Conservation (phyloP, 2,797 vertebrate species). For the Xenopus petersii region DNA sequence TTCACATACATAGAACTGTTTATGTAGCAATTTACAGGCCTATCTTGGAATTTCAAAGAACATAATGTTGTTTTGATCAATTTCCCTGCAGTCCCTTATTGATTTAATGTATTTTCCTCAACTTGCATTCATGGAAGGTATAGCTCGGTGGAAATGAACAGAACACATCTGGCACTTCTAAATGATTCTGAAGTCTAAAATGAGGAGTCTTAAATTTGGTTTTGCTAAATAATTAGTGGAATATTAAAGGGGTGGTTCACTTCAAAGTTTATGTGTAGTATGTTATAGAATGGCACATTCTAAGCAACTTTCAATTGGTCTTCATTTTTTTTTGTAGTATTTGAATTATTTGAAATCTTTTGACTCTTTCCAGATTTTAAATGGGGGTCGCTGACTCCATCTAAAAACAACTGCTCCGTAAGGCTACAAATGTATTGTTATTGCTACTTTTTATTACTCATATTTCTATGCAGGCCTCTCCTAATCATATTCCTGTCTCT, state of each 20-base stretch:
- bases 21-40: conserved; percentile 46
- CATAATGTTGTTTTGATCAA: conserved; percentile 47
- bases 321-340: too few relatives aligned
- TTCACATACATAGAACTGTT: conserved; percentile 45
- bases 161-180: conserved; percentile 41
- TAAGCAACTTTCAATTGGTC: too few relatives aligned
- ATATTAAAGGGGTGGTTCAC: conserved; percentile 7
- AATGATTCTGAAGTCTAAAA: conserved; percentile 36
- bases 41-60: conserved; percentile 42
- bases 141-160: conserved; percentile 33
- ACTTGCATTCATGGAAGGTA: conserved; percentile 20
- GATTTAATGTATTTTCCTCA: conserved; percentile 42
- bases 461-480: too few relatives aligned
- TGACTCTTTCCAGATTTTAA: too few relatives aligned
- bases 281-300: too few relatives aligned
- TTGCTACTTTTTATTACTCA: too few relatives aligned
- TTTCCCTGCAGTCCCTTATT: conserved; percentile 46
- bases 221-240: conserved; percentile 37
- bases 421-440: too few relatives aligned
- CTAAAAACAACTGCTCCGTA: too few relatives aligned
- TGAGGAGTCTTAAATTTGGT: conserved; percentile 36
- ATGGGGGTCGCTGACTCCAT: too few relatives aligned
- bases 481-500: too few relatives aligned
- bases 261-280: too few relatives aligned
- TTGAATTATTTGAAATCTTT: too few relatives aligned